These are phyloP conservation scores for Thamnophis elegans DNA, from an alignment of 2,797 vertebrate species.

Conservation along the genomic window DNA sequence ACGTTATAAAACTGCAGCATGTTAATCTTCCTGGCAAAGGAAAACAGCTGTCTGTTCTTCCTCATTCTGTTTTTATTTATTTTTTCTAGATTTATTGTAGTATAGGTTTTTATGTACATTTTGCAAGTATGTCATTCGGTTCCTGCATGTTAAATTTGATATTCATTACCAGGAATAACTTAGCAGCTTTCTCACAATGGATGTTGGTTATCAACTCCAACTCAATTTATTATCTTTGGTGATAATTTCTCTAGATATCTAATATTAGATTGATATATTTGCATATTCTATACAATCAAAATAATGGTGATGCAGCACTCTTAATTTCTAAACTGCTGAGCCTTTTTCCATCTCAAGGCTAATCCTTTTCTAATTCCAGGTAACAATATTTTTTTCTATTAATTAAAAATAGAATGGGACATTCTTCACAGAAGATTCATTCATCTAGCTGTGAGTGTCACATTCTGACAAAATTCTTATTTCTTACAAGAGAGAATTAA, in stretches of 20 bases:
- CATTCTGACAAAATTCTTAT: neutral
- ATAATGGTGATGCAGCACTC: neutral
- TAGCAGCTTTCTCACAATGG: neutral
- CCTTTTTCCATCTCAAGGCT: neutral
- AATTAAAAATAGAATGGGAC: neutral
- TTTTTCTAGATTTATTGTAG: neutral
- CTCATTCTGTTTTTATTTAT: slow-evolving; percentile 13
- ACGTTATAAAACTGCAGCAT: slow-evolving; percentile 5
- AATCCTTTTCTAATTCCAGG: neutral
- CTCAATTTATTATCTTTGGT: neutral
- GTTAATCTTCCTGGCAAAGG: neutral
- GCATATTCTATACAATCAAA: neutral
- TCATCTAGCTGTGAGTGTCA: neutral
- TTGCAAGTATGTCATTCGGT: neutral
- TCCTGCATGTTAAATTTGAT: neutral
- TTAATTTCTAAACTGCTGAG: neutral
- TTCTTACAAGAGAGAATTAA: neutral
- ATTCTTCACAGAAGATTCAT: neutral
- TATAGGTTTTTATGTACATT: neutral
- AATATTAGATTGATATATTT: neutral
- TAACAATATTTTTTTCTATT: neutral
- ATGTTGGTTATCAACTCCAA: neutral
- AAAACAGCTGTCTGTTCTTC: slow-evolving; percentile 8
- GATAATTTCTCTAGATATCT: neutral
- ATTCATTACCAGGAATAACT: neutral